Conservation (phyloP, 2,113 vertebrate species). For the Murina feae region DNA sequence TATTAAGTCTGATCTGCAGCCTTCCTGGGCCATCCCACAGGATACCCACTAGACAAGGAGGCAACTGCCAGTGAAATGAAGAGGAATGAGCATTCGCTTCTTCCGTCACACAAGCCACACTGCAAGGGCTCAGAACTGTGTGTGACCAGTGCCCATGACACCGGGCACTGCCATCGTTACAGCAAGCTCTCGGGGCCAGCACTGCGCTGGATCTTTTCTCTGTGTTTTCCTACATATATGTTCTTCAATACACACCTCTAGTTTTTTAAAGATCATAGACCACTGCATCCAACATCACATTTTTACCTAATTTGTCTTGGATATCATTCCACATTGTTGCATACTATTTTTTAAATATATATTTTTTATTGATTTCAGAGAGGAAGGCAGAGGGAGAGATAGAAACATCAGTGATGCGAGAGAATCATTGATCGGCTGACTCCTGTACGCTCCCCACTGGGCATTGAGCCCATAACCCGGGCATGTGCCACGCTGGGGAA, state of each 20-base stretch:
- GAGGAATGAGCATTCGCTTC: too few relatives aligned
- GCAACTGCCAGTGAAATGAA: background rate
- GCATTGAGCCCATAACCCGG: too few relatives aligned
- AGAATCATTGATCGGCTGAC: too few relatives aligned
- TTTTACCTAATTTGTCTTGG: background rate
- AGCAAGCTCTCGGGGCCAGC: background rate
- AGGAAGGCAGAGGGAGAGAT: too few relatives aligned
- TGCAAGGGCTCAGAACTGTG: rapidly evolving
- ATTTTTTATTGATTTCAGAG: too few relatives aligned
- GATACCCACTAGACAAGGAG: background rate
- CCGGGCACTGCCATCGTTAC: background rate
- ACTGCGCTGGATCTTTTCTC: background rate
- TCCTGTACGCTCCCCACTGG: too few relatives aligned
- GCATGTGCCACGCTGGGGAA: too few relatives aligned
- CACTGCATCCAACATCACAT: rapidly evolving
- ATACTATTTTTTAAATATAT: background rate
- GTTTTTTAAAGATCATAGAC: background rate
- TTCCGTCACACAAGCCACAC: too few relatives aligned
- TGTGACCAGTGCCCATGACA: rapidly evolving
- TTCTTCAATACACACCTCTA: background rate
- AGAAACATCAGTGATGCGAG: too few relatives aligned
- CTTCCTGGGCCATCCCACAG: background rate
- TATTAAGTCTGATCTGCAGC: too few relatives aligned
- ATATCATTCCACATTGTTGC: too few relatives aligned
- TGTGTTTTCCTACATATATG: background rate